phyloP scores from a whole-genome alignment of 2,888 invertebrate genomes.

The Ischnura elegans region DNA sequence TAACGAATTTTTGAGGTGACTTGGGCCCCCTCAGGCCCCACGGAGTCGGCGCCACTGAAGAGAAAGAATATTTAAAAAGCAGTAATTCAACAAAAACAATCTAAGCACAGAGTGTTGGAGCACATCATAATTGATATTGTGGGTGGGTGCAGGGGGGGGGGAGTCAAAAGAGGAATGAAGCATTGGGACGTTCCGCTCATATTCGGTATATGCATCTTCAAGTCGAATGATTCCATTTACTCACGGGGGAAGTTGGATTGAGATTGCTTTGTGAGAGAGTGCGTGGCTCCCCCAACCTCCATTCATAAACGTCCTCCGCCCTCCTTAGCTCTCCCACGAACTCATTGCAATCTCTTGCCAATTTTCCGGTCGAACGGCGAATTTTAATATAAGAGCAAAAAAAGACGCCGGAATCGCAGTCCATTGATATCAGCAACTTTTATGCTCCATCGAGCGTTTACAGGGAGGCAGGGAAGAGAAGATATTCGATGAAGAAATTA shows the following conservation, averaged over 20 bases:
- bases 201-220: not conserved
- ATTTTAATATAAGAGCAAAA: not conserved
- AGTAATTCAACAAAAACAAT: too few species aligned
- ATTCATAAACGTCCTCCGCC: not conserved
- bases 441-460: not conserved
- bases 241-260: not conserved
- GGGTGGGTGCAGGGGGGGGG: too few species aligned
- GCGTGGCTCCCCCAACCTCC: not conserved
- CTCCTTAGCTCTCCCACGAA: not conserved
- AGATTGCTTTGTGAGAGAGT: not conserved
- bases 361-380: slow-evolving; percentile 8
- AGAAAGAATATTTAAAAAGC: too few species aligned
- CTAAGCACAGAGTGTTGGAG: too few species aligned
- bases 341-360: not conserved
- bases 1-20: too few species aligned
- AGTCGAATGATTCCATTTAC: not conserved
- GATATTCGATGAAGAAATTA: not conserved
- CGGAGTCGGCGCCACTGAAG: too few species aligned
- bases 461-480: not conserved
- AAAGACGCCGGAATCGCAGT: not conserved
- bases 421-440: slow-evolving; percentile 15
- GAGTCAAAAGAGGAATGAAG: too few species aligned
- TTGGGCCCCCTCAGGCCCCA: too few species aligned
- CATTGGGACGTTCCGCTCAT: not conserved
- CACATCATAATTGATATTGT: too few species aligned